Evolutionary conservation across 2,888 invertebrate species (phyloP).

Genomic region (Alviniconcha strummeri): DNA sequence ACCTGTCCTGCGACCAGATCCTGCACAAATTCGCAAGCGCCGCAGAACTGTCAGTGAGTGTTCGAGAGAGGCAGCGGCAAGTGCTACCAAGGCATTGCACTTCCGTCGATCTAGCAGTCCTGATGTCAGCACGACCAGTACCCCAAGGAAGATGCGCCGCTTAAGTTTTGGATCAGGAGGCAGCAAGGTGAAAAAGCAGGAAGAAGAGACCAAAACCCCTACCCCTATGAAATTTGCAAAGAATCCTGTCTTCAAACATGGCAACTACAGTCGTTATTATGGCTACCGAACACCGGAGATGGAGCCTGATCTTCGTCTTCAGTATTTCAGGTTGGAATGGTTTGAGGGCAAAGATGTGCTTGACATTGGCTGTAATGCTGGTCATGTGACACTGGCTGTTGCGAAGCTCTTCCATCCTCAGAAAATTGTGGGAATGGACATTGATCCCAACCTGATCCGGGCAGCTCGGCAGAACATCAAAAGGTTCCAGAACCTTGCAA

Average conservation of each 20-base stretch:
- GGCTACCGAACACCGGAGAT: constrained; percentile 92
- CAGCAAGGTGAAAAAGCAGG: constrained; percentile 20
- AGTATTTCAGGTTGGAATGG: constrained; percentile 87
- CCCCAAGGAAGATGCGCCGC: constrained; percentile 43
- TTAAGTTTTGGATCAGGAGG: constrained; percentile 40
- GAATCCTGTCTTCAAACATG: constrained; percentile 88
- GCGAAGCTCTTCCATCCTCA: constrained; percentile 90
- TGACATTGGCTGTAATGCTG: constrained; percentile 98
- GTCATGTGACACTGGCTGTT: constrained; percentile 92
- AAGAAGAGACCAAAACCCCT: constrained; percentile 31
- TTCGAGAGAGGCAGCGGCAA: constrained; percentile 39
- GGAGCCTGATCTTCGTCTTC: constrained; percentile 85
- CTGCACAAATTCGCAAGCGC: constrained; percentile 57
- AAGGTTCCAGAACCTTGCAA: constrained; percentile 77
- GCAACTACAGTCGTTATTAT: constrained; percentile 97
- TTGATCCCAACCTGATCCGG: constrained; percentile 89
- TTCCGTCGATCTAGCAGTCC: constrained; percentile 38
- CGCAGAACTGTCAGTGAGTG: constrained; percentile 59
- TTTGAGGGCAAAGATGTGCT: constrained; percentile 93
- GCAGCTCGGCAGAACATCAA: constrained; percentile 84
- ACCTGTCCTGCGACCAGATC: constrained; percentile 63
- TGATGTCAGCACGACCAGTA: constrained; percentile 11
- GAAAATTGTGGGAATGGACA: constrained; percentile 93
- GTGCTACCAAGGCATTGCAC: constrained; percentile 40
- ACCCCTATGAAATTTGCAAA: constrained; percentile 44